phyloP scores from a whole-genome alignment of 35 echinoderm and acorn worm genomes.

The Hemicentrotus pulcherrimus region DNA sequence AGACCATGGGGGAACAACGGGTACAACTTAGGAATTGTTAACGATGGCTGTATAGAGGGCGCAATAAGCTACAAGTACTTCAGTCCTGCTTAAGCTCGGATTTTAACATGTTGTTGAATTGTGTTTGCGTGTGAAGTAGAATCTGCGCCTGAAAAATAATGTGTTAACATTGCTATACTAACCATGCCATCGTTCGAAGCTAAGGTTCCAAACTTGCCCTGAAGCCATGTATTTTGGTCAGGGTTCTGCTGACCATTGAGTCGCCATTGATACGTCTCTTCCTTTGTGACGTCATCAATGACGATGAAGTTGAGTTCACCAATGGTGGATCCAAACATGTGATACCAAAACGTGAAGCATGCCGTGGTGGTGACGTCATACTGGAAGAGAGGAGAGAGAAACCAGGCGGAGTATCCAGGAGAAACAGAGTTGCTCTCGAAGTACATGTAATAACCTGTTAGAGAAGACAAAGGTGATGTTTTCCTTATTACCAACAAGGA shows the following conservation, averaged over 20 bases:
- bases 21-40: too few species aligned
- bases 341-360: conserved; percentile 87
- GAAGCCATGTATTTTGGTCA: neutral
- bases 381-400: neutral
- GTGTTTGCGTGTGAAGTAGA: too few species aligned
- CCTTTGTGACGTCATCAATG: neutral
- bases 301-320: conserved; percentile 56
- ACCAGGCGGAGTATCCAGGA: neutral
- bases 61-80: too few species aligned
- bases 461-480: neutral
- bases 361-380: neutral
- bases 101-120: too few species aligned
- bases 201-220: neutral
- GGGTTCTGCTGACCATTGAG: conserved; percentile 17
- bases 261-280: conserved; percentile 21
- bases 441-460: conserved; percentile 37
- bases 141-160: too few species aligned
- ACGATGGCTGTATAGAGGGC: too few species aligned
- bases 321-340: conserved; percentile 82
- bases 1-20: too few species aligned
- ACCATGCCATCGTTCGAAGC: neutral
- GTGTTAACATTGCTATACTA: neutral
- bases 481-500: too few species aligned
- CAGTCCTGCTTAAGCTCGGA: too few species aligned
- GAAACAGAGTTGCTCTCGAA: neutral